These are phyloP conservation scores for Sycobia sp. DNA, from an alignment of 1,140 invertebrate genomes.

Conservation along the genomic window DNA sequence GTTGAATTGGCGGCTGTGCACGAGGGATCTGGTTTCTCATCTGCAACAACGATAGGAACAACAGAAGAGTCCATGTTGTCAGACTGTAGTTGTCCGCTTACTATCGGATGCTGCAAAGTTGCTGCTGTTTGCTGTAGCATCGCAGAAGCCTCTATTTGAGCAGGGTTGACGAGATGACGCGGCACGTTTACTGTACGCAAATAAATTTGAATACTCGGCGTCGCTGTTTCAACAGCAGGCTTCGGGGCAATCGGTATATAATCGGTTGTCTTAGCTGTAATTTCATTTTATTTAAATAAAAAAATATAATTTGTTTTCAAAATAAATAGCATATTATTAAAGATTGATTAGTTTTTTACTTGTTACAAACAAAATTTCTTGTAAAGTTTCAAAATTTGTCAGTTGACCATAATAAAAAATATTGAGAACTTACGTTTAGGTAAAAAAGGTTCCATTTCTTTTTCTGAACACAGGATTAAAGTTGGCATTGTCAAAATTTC, in stretches of 20 bases:
- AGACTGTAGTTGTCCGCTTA: not conserved
- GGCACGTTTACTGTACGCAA: slow-evolving; percentile 29
- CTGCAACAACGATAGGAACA: slow-evolving; percentile 6
- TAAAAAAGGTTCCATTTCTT: slow-evolving; percentile 36
- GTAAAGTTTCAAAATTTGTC: no score
- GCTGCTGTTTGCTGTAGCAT: not conserved
- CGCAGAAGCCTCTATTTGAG: not conserved
- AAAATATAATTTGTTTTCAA: no score
- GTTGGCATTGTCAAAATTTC: slow-evolving; percentile 49
- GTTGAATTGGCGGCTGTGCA: not conserved
- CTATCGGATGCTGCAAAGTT: not conserved
- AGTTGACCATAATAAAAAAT: no score
- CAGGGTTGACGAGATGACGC: slow-evolving; percentile 13
- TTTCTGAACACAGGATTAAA: slow-evolving; percentile 50
- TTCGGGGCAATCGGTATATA: slow-evolving; percentile 48
- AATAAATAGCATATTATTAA: no score
- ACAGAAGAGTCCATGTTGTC: not conserved
- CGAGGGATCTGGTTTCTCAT: not conserved
- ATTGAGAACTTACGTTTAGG: slow-evolving; percentile 1
- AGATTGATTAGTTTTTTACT: no score
- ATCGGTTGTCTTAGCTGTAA: no score
- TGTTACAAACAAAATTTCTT: no score
- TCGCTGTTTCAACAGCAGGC: not conserved
- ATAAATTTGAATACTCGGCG: not conserved
- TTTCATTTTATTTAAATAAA: no score